A percentile compares a stretch with the other conserved stretches of the same genome.
phyloP scores from a whole-genome alignment of 2,888 invertebrate species.

The Hirtodrosophila cameraria region DNA sequence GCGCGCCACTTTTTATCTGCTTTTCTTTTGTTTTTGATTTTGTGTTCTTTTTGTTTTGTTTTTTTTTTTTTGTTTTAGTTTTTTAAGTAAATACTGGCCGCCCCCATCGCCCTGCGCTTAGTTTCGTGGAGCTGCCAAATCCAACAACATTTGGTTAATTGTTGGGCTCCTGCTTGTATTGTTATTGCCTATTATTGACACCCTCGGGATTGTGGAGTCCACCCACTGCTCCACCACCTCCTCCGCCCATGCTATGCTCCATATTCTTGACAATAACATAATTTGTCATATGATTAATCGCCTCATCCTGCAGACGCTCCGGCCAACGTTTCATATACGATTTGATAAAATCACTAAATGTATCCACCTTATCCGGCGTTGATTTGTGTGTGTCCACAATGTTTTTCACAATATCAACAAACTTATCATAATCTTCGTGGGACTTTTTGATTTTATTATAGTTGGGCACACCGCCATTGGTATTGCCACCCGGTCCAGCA shows the following conservation, averaged over 20 bases:
- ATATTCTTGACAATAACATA: constrained; percentile 83
- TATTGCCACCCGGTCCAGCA: constrained; percentile 71
- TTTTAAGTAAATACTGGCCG: constrained; percentile 62
- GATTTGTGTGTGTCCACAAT: constrained; percentile 83
- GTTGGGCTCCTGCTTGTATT: constrained; percentile 81
- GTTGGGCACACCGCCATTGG: constrained; percentile 79
- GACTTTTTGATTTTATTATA: constrained; percentile 79
- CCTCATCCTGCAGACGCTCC: constrained; percentile 82
- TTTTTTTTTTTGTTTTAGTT: no score
- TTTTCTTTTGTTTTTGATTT: no score
- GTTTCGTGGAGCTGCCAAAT: constrained; percentile 58
- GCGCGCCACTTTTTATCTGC: constrained; percentile 49
- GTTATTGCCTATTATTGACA: constrained; percentile 83
- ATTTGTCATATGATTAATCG: constrained; percentile 83
- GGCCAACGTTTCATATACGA: constrained; percentile 83
- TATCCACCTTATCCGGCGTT: constrained; percentile 82
- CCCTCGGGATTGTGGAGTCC: constrained; percentile 75
- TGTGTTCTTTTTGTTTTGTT: no score
- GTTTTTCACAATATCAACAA: constrained; percentile 83
- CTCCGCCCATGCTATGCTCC: constrained; percentile 82
- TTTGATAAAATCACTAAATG: constrained; percentile 82
- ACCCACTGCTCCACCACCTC: constrained; percentile 51
- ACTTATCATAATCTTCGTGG: constrained; percentile 82
- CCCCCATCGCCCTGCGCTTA: constrained; percentile 32
- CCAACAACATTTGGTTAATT: constrained; percentile 59